Percentiles rank a stretch among this genome's conserved stretches.
Conservation (phyloP, 2,797 vertebrate species). For the Thaleichthys pacificus region DNA sequence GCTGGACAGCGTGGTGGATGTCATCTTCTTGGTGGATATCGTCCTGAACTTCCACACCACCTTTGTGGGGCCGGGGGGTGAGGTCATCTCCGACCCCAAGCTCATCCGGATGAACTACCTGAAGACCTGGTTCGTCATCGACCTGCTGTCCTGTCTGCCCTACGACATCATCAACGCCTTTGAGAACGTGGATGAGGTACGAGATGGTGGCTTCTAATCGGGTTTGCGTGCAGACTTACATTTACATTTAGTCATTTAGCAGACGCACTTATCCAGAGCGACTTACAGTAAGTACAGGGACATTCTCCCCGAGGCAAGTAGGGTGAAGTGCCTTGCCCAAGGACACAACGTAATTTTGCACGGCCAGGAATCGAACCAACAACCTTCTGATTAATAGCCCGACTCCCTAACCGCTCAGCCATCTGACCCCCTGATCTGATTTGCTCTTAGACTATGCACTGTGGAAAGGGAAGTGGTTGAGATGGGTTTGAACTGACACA, state of each 20-base stretch:
- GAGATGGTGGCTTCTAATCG: constrained; percentile 15
- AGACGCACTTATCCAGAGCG: too few species aligned
- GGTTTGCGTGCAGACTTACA: neutral
- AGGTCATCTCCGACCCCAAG: constrained; percentile 95
- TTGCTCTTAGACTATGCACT: neutral
- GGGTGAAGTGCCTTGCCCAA: too few species aligned
- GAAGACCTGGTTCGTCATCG: constrained; percentile 98
- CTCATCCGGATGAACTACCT: constrained; percentile 98
- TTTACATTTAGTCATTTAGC: too few species aligned
- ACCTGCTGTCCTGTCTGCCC: constrained; percentile 94
- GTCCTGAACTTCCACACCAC: constrained; percentile 98
- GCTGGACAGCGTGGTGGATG: constrained; percentile 94
- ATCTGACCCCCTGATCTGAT: too few species aligned
- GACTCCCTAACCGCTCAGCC: too few species aligned
- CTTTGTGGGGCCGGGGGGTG: constrained; percentile 93
- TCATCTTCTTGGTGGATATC: constrained; percentile 97
- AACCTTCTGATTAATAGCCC: too few species aligned
- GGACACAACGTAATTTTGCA: too few species aligned
- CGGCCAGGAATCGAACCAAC: too few species aligned
- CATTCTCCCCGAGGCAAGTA: too few species aligned
- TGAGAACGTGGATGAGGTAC: constrained; percentile 96
- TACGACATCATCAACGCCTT: constrained; percentile 99
- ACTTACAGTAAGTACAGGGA: too few species aligned
- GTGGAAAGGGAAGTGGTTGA: neutral
- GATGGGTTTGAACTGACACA: constrained; percentile 12